Base-by-base conservation (phyloP, 2,797 vertebrate genomes). In the Spinibarbus caldwelli region DNA sequence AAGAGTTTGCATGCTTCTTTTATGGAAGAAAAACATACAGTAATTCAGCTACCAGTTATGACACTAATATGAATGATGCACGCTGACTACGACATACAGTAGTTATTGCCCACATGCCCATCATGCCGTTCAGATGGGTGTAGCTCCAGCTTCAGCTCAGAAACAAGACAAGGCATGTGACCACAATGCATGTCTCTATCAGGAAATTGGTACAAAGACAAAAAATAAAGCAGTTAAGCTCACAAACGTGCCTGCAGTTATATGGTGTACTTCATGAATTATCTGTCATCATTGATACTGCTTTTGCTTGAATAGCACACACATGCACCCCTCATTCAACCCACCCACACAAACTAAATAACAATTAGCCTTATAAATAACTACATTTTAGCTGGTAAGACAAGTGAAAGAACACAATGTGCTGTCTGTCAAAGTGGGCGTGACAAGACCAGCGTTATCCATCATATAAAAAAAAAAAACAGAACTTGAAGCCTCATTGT, bases 131-230 rank as follows among this genome's bases (percentile, higher is more conserved):
- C 4, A 43, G 29, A 84, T 77, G 59, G 73, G 59, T 43, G 82
- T 67, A 31, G 14, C 54, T 64, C 19, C 70, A 75, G 41, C 68
- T 8, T 83, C 54, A 12, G 34, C 78, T 84, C 38, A 68, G 3
- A 68, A 84, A 62, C 36, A 78, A 84, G 62, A 84, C 59, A 77
- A 54, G 36, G 41, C 82, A 57, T 77, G 72, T 68, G 47, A 84
- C 41, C 59, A 43, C n/a, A 77, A 77, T 12, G 52, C 41, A 38
- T 34, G 62, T 52, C 6, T 21, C 26, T 34, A 47, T 14, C 11
- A 75, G 38, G 29, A 66, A 75, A 49, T 64, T 66, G 41, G 71
- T 21, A 49, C 57, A 66, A 52, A 67, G 31, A 38, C 75, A 0
- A 45, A 80, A 21, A 47, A n/a, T 15, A 49, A 67, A 80, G 78